Evolutionary conservation across 2,113 vertebrate species (phyloP).

Genomic region (Dromaius novaehollandiae): DNA sequence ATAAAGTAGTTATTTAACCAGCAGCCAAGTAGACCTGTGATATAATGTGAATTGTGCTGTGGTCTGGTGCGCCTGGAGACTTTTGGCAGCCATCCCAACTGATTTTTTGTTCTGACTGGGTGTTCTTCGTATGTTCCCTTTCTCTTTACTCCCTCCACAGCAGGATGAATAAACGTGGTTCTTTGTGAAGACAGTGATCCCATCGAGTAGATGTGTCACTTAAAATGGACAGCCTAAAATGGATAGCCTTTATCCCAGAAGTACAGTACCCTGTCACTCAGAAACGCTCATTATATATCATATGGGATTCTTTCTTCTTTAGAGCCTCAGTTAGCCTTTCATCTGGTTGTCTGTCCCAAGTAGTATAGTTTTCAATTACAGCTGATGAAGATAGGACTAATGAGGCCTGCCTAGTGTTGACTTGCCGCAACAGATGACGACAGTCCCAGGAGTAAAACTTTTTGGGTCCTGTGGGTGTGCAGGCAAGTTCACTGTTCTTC

Average conservation of each 20-base stretch:
- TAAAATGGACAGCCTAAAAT: conserved; percentile 40
- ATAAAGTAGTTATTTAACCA: conserved; percentile 39
- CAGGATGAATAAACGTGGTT: conserved; percentile 30
- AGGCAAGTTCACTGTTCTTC: background rate
- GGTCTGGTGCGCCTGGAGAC: conserved; percentile 49
- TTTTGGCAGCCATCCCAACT: conserved; percentile 60
- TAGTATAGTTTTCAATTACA: background rate
- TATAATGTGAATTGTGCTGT: conserved; percentile 51
- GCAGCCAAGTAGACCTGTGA: conserved; percentile 54
- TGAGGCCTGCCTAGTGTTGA: background rate
- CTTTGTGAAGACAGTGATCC: conserved; percentile 36
- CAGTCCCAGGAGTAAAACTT: background rate
- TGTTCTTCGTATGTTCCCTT: conserved; percentile 62
- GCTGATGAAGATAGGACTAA: background rate
- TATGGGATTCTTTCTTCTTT: background rate
- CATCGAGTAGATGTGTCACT: conserved; percentile 46
- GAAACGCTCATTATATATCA: background rate
- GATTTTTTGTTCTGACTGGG: conserved; percentile 44
- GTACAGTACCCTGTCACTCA: conserved; percentile 44
- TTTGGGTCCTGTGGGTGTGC: fast-evolving
- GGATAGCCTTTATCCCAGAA: conserved; percentile 37
- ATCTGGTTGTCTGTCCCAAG: background rate
- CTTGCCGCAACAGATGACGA: background rate
- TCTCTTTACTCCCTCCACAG: conserved; percentile 15
- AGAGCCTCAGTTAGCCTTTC: conserved; percentile 2